Evolutionary conservation across 2,888 invertebrate species (phyloP).

Genomic region (Dicyrtomina minuta): DNA sequence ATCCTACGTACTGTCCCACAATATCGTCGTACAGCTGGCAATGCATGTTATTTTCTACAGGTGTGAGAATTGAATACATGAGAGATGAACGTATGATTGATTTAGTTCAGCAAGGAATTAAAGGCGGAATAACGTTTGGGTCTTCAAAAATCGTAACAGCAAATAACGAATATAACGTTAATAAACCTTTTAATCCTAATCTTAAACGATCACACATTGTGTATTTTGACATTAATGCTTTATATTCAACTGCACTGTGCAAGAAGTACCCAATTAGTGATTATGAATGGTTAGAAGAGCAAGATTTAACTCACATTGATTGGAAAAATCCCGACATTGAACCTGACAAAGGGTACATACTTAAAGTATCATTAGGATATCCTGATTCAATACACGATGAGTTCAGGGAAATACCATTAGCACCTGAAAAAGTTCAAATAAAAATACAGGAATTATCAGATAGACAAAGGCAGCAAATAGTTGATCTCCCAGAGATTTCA

Average conservation of each 20-base stretch:
- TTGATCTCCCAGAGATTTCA: not conserved
- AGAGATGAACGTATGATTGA: too few species aligned
- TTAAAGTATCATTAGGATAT: not conserved
- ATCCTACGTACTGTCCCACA: too few species aligned
- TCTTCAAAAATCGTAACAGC: not conserved
- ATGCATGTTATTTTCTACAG: too few species aligned
- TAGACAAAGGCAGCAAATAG: not conserved
- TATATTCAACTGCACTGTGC: not conserved
- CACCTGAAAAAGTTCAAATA: not conserved
- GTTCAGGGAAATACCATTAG: not conserved
- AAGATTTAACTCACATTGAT: not conserved
- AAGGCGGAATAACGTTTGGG: not conserved
- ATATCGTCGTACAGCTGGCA: too few species aligned
- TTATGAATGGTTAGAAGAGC: not conserved
- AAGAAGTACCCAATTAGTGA: not conserved
- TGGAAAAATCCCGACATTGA: not conserved
- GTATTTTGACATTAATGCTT: not conserved
- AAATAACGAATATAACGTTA: not conserved
- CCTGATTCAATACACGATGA: not conserved
- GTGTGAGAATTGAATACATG: too few species aligned
- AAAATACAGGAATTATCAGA: not conserved
- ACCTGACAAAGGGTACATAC: not conserved
- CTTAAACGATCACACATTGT: not conserved
- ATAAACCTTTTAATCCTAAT: not conserved
- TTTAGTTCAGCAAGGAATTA: not conserved